Evolutionary conservation across 2,888 invertebrate genomes (phyloP).

Genomic region (Catocala nupta): DNA sequence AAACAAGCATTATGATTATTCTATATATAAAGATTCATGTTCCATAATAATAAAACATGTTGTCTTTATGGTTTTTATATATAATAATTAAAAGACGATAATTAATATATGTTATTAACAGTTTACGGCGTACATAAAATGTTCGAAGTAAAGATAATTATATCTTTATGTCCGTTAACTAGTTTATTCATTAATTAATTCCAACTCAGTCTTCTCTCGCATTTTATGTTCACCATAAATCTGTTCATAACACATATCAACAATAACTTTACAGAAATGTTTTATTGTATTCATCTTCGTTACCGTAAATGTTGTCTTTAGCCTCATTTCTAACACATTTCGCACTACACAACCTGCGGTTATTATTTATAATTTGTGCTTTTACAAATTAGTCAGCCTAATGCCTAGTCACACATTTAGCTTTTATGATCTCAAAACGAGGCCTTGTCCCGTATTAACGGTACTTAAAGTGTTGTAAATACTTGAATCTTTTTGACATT

Average conservation of each 20-base stretch:
- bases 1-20: too few species aligned
- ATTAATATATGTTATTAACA: too few species aligned
- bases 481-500: conserved; percentile 50
- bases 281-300: conserved; percentile 22
- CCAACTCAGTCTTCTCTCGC: not conserved
- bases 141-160: too few species aligned
- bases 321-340: conserved; percentile 30
- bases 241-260: not conserved
- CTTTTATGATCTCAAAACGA: conserved; percentile 37
- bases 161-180: not conserved
- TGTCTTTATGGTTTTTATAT: too few species aligned
- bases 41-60: too few species aligned
- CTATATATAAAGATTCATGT: too few species aligned
- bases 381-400: conserved; percentile 37
- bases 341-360: conserved; percentile 24
- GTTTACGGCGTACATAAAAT: too few species aligned
- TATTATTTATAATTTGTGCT: conserved; percentile 46
- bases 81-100: too few species aligned
- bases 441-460: conserved; percentile 43
- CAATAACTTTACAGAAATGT: conserved; percentile 10
- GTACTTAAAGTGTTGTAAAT: conserved; percentile 40
- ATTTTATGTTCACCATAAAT: conserved; percentile 3
- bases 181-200: not conserved
- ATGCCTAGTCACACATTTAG: conserved; percentile 36
- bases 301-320: conserved; percentile 22